Base-by-base conservation (phyloP, 2,113 vertebrate genomes). In the Hemicordylus capensis region DNA sequence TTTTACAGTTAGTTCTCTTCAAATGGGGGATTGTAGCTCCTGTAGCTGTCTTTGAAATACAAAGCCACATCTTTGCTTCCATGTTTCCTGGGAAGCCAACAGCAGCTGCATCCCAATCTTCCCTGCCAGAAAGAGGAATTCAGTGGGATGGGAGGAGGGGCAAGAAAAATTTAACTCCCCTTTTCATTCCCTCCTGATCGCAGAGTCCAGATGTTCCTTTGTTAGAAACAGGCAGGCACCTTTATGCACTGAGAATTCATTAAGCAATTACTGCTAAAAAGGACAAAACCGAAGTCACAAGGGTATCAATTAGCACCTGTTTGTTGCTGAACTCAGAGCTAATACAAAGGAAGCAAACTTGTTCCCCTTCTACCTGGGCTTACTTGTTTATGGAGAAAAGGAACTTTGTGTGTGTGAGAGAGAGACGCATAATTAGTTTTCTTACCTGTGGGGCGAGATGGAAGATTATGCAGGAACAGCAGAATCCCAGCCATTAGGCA, bases 241-340 rank as follows among this genome's bases (percentile, higher is more conserved):
- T 84, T 73, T 75, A 75, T 64, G 11, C 15, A 46, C 46, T 0
- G 0, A 69, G 64, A 59, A 77, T 51, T 48, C 48, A 3, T 63
- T 46, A 24, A 64, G 58, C 37, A 76, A 42, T 80, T 19, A 56
- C n/a, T 1, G 0, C 39, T 19, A 28, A 61, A 56, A 46, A 37
- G n/a, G 66, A 42, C n/a, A 44, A 91, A 0, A 4, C 34, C 51
- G 26, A 81, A 75, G 51, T 42, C 58, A 56, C 0, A 1, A 83
- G 37, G 14, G 58, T 64, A 63, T 34, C 85, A 64, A 0, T 76
- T 63, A 66, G 58, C 59, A 37, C 44, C 0, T 1, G 37, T 3
- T 86, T 63, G 1, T 37, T 54, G 22, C 61, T 31, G 56, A 76
- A 78, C 26, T 34, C 0, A 0, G n/a, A 4, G 34, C 80, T 58